Evolutionary conservation across 1,140 invertebrate species (phyloP), one percentile per base, ranked within the genome.

Genomic region (Pogonognathellus flavescens): DNA sequence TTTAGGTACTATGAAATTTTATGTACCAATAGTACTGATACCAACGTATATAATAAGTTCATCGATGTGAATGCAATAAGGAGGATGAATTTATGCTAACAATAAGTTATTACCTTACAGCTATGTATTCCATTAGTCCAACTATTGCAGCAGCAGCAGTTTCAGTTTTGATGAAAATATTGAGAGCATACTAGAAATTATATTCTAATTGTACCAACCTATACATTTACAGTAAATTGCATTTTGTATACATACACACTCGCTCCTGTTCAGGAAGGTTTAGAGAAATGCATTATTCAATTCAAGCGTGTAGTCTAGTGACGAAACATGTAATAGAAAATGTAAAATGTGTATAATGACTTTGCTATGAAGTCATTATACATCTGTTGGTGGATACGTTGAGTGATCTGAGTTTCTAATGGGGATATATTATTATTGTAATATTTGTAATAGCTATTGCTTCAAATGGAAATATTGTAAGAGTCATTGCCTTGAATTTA

Each of bases 311-410:
- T 8, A 70, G 62, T 25, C 22, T 25, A 70, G 16, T 50, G 16
- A 49, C 5, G 31, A 50, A 76, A 31, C 11, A 49, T 49, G 70
- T 76, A 76, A 76, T 76, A 76, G 11, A 76, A 18, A 76, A 50
- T 76, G 70, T 16, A 76, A 50, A 76, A 57, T 57, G 53, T 57
- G 16, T 50, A 14, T 76, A 76, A 50, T 70, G 66, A 70, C 66
- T 70, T 20, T 14, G 5, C 41, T 14, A 76, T 76, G 70, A 76
- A 76, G 41, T 50, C 70, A 76, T 76, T 76, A 76, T 76, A 50
- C 70, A 76, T 76, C 70, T 76, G 70, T 50, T 76, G 70, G 70
- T n/a, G 70, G 49, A 76, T 76, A 41, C 49, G 70, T 76, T 76
- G 70, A 76, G 70, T 25, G 66, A n/a, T 31, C 7, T 13, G 41